Evolutionary conservation across 1,140 invertebrate species (phyloP), one percentile per base, ranked within the genome.

Genomic region (Paralvinella palmiformis): DNA sequence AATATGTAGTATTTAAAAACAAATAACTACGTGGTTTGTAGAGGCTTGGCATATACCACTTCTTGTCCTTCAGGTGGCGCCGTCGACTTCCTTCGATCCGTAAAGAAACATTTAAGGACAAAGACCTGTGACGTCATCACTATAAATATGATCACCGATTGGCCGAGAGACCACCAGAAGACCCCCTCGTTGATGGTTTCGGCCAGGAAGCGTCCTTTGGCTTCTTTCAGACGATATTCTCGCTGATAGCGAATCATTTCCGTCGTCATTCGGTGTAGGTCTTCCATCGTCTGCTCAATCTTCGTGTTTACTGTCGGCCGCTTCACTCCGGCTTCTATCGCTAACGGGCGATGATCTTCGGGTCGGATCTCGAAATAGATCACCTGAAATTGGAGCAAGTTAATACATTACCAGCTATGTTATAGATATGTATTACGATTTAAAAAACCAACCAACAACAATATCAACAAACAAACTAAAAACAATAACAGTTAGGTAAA

Each of bases 351-450:
- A 79, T 96, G 91, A 32, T 95, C 91, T 2, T 92, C 92, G 32
- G 94, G 89, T 86, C 93, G 91, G 69, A 97, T 89, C 79, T 96
- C 94, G 88, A 98, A 91, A 79, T 96, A 98, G n/a, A 99, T 90
- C 66, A 98, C 85, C 83, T 99, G 98, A 74, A 98, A 95, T 24
- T 92, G 94, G 81, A 98, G 96, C 41, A 94, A 96, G 53, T 95
- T 98, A 80, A 98, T n/a, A n/a, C n/a, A n/a, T n/a, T n/a, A n/a
- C n/a, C n/a, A n/a, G n/a, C n/a, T n/a, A n/a, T n/a, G n/a, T n/a
- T n/a, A n/a, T n/a, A n/a, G n/a, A n/a, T n/a, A n/a, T n/a, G n/a
- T n/a, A n/a, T n/a, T n/a, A n/a, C n/a, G n/a, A n/a, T n/a, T n/a
- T n/a, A n/a, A n/a, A n/a, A n/a, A n/a, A n/a, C n/a, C n/a, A n/a